These are phyloP conservation scores for Drosophila limbata DNA, from an alignment of 2,888 invertebrate species.

Conservation along the genomic window DNA sequence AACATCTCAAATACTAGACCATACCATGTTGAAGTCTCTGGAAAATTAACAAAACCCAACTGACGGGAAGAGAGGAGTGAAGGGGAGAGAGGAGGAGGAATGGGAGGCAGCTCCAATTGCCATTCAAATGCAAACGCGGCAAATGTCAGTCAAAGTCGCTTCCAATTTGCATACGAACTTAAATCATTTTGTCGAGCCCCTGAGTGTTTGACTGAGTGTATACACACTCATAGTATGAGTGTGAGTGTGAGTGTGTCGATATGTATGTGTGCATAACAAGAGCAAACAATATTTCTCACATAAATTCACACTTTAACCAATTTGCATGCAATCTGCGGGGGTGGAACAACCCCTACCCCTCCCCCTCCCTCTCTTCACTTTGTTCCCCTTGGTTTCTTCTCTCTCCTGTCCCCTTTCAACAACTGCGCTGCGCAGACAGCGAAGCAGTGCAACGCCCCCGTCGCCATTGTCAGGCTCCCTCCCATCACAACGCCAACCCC, in stretches of 20 bases:
- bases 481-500: background rate
- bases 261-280: slow-evolving; percentile 78
- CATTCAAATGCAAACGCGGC: slow-evolving; percentile 62
- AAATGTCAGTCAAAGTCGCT: slow-evolving; percentile 81
- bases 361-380: background rate
- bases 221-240: slow-evolving; percentile 16
- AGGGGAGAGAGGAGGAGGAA: no score
- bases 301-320: slow-evolving; percentile 85
- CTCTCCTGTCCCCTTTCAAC: slow-evolving; percentile 8
- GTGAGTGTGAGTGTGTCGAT: slow-evolving; percentile 25
- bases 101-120: slow-evolving; percentile 45
- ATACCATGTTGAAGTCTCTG: slow-evolving; percentile 4
- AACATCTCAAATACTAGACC: slow-evolving; percentile 3
- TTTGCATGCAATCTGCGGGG: slow-evolving; percentile 83
- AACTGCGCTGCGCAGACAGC: slow-evolving; percentile 58
- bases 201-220: slow-evolving; percentile 36
- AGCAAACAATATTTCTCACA: slow-evolving; percentile 85
- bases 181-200: slow-evolving; percentile 79
- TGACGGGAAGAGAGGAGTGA: no score
- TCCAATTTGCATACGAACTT: slow-evolving; percentile 82
- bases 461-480: slow-evolving; percentile 42
- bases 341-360: slow-evolving; percentile 52
- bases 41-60: slow-evolving; percentile 14
- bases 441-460: slow-evolving; percentile 68
- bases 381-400: background rate